Evolutionary conservation across 1,140 invertebrate genomes (phyloP).

Genomic region (Cephus cinctus): DNA sequence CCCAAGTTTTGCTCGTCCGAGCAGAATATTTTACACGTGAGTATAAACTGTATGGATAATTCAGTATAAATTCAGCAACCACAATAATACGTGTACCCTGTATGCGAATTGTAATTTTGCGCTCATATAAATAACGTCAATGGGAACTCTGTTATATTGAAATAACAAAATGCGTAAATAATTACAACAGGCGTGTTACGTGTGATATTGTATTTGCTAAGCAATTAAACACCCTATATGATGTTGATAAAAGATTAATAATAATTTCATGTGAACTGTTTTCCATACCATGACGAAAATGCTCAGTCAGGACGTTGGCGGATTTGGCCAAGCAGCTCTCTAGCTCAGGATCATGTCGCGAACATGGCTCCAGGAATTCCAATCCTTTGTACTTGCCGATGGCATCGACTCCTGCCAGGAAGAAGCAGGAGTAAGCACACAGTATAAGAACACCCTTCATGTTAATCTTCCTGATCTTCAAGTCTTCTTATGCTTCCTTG

Average conservation of each 20-base stretch:
- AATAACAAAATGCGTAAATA: too few relatives aligned
- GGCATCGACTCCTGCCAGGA: slow-evolving; percentile 24
- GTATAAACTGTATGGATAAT: too few relatives aligned
- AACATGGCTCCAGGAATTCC: slow-evolving; percentile 67
- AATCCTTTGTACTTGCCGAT: slow-evolving; percentile 43
- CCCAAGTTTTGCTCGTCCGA: neutral
- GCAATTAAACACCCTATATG: too few relatives aligned
- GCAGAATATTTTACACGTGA: neutral
- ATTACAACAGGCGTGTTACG: too few relatives aligned
- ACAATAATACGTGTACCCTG: too few relatives aligned
- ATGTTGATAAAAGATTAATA: too few relatives aligned
- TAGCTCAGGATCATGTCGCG: slow-evolving; percentile 65
- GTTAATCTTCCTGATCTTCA: neutral
- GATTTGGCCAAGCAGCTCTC: slow-evolving; percentile 71
- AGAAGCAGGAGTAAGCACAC: slow-evolving; percentile 2
- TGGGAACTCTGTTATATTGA: too few relatives aligned
- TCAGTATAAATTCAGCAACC: too few relatives aligned
- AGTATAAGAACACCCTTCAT: neutral
- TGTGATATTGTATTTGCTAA: too few relatives aligned
- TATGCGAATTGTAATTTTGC: too few relatives aligned
- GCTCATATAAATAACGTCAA: too few relatives aligned
- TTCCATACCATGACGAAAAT: slow-evolving; percentile 60
- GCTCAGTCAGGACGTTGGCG: slow-evolving; percentile 69
- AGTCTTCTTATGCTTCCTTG: neutral
- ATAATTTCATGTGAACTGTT: too few relatives aligned